phyloP scores from a whole-genome alignment of 2,113 vertebrate genomes.

The Scolopax mira region DNA sequence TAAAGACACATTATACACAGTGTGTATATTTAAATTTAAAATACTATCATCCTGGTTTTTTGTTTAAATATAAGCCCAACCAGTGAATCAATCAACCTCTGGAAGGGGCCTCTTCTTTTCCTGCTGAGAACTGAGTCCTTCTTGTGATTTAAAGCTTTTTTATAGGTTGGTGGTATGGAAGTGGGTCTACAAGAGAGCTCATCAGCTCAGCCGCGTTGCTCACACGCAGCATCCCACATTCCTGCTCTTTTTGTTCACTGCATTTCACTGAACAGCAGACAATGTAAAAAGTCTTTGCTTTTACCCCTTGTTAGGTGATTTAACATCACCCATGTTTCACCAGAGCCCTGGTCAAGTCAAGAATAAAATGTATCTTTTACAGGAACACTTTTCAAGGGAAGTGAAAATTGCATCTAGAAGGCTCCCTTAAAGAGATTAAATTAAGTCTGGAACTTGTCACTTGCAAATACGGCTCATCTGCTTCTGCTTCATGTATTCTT shows the following conservation, averaged over 20 bases:
- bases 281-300: neutral
- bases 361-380: neutral
- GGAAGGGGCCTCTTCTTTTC: neutral
- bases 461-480: neutral
- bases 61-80: neutral
- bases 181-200: neutral
- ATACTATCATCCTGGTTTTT: neutral
- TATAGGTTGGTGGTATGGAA: neutral
- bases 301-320: neutral
- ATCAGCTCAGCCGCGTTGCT: neutral
- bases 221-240: neutral
- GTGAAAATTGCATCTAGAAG: neutral
- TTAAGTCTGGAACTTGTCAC: neutral
- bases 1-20: neutral
- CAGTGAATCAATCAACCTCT: neutral
- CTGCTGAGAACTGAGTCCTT: neutral
- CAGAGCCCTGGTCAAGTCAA: neutral
- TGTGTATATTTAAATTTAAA: neutral
- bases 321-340: neutral
- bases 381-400: neutral
- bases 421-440: neutral
- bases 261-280: neutral
- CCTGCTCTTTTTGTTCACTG: accelerated
- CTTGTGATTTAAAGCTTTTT: neutral
- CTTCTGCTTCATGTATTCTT: neutral